These are phyloP conservation scores for Distichodus sexfasciatus DNA, from an alignment of 2,797 vertebrate species.

Conservation along the genomic window DNA sequence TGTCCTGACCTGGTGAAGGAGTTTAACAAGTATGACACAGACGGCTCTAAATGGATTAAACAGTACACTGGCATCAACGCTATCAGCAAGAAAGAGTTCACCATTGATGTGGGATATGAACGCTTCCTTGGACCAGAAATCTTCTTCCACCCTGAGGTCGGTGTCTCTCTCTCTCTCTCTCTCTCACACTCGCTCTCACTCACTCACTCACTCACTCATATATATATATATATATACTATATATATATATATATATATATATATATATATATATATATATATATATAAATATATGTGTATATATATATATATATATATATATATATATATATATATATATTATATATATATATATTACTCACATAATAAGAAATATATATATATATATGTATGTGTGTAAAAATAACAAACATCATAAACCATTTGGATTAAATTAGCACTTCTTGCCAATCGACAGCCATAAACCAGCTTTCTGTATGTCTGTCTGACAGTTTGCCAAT, in stretches of 20 bases:
- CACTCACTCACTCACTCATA: background rate
- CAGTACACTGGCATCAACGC: slow-evolving; percentile 95
- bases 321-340: background rate
- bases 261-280: too few relatives aligned
- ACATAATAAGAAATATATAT: background rate
- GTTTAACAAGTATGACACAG: slow-evolving; percentile 96
- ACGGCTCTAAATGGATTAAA: slow-evolving; percentile 97
- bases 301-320: too few relatives aligned
- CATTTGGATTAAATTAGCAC: too few relatives aligned
- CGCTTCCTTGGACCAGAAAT: slow-evolving; percentile 97
- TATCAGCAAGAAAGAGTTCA: slow-evolving; percentile 97
- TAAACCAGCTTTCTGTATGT: slow-evolving; percentile 8
- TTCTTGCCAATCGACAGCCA: too few relatives aligned
- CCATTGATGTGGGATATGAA: slow-evolving; percentile 95
- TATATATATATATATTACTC: background rate
- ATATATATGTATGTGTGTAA: too few relatives aligned
- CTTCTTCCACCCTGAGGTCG: slow-evolving; percentile 97
- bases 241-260: background rate
- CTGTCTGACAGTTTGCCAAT: slow-evolving; percentile 87
- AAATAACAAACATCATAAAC: too few relatives aligned
- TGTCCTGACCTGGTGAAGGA: slow-evolving; percentile 98
- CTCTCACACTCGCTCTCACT: background rate
- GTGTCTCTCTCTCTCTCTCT: background rate
- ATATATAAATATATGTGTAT: too few relatives aligned
- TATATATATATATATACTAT: too few relatives aligned